Conservation (phyloP, 2,888 invertebrate genomes). For the Campoletis raptor region DNA sequence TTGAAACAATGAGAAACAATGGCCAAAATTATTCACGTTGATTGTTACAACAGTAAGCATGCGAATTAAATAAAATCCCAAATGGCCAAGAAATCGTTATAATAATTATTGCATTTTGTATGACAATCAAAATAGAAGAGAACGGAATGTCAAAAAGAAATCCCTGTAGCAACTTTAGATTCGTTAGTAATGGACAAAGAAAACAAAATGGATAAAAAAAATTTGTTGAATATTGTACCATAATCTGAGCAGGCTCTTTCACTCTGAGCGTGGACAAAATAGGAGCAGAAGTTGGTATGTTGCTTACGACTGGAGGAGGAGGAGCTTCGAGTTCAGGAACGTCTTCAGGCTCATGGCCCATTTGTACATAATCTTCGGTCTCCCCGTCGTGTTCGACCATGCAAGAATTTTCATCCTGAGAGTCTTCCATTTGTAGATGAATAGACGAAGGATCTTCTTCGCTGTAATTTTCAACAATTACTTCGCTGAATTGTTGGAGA, state of each 20-base stretch:
- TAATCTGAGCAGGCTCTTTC: constrained; percentile 72
- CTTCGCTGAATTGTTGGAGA: constrained; percentile 74
- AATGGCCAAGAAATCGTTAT: background rate
- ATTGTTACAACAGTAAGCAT: background rate
- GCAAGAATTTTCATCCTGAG: constrained; percentile 67
- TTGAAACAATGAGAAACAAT: background rate
- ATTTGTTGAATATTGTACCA: constrained; percentile 66
- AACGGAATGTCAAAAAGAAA: background rate
- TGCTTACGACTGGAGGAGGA: constrained; percentile 79
- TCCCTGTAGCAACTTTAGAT: background rate
- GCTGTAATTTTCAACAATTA: constrained; percentile 73
- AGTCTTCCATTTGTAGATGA: constrained; percentile 77
- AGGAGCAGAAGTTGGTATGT: constrained; percentile 72
- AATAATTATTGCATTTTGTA: background rate
- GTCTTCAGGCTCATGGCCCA: constrained; percentile 74
- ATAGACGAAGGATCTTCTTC: constrained; percentile 74
- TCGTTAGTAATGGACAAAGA: background rate
- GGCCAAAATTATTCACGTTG: background rate
- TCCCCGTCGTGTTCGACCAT: constrained; percentile 50
- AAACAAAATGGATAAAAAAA: constrained; percentile 31
- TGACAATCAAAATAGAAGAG: background rate
- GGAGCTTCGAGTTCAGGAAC: constrained; percentile 79
- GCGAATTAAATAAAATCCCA: background rate
- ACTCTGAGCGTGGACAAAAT: constrained; percentile 75
- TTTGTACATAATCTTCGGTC: constrained; percentile 70